phyloP scores from a whole-genome alignment of 2,888 invertebrate genomes.

The Acrobasis consociella region DNA sequence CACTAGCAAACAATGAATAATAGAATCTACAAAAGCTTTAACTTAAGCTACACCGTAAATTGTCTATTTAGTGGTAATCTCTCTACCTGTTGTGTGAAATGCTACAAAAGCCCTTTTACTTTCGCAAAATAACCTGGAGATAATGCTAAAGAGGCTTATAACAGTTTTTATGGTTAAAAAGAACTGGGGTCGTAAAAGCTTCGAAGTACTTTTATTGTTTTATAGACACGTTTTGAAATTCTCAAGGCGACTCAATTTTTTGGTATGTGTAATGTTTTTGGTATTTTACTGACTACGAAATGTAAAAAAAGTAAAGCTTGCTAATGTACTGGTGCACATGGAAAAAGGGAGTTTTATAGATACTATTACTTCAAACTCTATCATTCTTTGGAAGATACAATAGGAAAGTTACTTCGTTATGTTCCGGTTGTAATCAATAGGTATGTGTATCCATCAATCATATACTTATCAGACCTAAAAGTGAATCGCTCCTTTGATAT shows the following conservation, averaged over 20 bases:
- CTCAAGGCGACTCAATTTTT: background rate
- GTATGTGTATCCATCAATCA: too few relatives aligned
- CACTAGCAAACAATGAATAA: too few relatives aligned
- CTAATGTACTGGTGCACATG: too few relatives aligned
- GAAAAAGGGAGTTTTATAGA: too few relatives aligned
- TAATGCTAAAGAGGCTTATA: slow-evolving; percentile 15
- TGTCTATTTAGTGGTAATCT: slow-evolving; percentile 1
- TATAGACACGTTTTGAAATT: slow-evolving; percentile 10
- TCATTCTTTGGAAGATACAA: too few relatives aligned
- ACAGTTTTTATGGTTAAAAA: slow-evolving; percentile 16
- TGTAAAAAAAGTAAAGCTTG: too few relatives aligned
- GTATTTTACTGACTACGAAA: background rate
- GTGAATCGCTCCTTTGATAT: too few relatives aligned
- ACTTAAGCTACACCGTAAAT: background rate
- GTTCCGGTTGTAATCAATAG: too few relatives aligned
- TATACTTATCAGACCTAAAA: too few relatives aligned
- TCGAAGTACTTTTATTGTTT: slow-evolving; percentile 11
- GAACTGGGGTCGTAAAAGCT: slow-evolving; percentile 6
- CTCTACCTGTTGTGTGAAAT: background rate
- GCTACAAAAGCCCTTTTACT: slow-evolving; percentile 14
- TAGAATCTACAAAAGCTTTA: background rate
- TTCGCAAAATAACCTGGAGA: slow-evolving; percentile 6
- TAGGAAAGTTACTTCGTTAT: too few relatives aligned
- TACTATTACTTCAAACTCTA: too few relatives aligned
- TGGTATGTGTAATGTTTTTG: slow-evolving; percentile 2